These are phyloP conservation scores for Aurelia aurita DNA, from an alignment of 30 jellyfish, hydroid and myxozoan species.

Conservation along the genomic window DNA sequence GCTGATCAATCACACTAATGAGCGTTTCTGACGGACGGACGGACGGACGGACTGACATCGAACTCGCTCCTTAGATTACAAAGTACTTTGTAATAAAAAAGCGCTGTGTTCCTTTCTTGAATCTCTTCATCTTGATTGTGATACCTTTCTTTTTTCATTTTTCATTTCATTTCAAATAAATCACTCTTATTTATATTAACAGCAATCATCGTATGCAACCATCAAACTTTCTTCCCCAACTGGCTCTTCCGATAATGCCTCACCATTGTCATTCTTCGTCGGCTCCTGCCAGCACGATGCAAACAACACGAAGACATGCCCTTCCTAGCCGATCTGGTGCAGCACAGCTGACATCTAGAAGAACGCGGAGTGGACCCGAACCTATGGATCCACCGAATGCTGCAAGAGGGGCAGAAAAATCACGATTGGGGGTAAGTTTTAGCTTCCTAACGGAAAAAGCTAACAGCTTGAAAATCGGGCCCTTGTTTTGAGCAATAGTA, in stretches of 20 bases:
- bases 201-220: slow-evolving; percentile 21
- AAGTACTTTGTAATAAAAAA: too few species aligned
- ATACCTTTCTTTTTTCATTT: too few species aligned
- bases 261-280: slow-evolving; percentile 58
- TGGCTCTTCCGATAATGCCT: background rate
- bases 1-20: too few species aligned
- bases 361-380: slow-evolving; percentile 55
- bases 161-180: too few species aligned
- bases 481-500: too few species aligned
- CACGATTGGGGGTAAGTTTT: slow-evolving; percentile 36
- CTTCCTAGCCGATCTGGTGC: slow-evolving; percentile 14
- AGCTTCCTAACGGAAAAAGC: too few species aligned
- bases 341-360: slow-evolving; percentile 5
- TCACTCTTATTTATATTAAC: background rate
- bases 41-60: too few species aligned
- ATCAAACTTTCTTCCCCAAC: background rate
- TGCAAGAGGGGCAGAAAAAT: slow-evolving; percentile 15
- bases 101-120: too few species aligned
- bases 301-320: background rate
- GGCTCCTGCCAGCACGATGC: slow-evolving; percentile 29
- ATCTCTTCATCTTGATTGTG: too few species aligned
- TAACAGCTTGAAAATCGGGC: too few species aligned
- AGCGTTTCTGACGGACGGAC: too few species aligned
- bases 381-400: slow-evolving; percentile 52
- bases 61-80: too few species aligned